phyloP scores from a whole-genome alignment of 2,797 vertebrate species.

The Pogonophryne albipinna region DNA sequence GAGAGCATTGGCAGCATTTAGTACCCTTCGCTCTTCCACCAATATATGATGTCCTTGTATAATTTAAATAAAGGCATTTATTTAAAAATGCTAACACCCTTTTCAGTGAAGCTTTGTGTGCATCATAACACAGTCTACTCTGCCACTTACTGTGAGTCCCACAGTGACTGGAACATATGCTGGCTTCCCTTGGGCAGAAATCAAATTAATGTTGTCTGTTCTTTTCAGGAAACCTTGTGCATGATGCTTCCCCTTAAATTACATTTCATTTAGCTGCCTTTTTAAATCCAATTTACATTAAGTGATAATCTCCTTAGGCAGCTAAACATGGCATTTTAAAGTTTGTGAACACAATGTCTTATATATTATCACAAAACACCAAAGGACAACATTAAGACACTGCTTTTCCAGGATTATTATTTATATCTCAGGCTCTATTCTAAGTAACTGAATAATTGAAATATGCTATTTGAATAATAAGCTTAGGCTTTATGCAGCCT shows the following conservation, averaged over 20 bases:
- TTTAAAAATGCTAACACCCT: not conserved
- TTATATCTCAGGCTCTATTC: not conserved
- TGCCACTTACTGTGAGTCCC: not conserved
- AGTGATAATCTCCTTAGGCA: slow-evolving; percentile 2
- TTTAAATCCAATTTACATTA: slow-evolving; percentile 9
- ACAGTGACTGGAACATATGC: not conserved
- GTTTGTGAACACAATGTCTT: not conserved
- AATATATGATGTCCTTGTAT: too few relatives aligned
- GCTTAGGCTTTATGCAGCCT: not conserved
- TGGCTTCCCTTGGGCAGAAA: not conserved
- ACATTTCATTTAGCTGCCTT: not conserved
- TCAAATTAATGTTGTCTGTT: not conserved
- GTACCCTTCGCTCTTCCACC: not conserved
- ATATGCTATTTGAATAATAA: not conserved
- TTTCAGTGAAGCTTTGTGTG: not conserved
- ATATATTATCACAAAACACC: not conserved
- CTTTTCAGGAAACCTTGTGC: not conserved
- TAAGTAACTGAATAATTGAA: not conserved
- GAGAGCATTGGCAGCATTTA: not conserved
- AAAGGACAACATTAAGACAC: not conserved
- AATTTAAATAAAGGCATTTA: not conserved
- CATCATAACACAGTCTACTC: too few relatives aligned
- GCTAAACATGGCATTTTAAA: not conserved
- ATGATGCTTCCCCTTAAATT: not conserved
- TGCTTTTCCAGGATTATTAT: not conserved